A percentile compares a stretch with the other conserved stretches of the same genome.
These are phyloP conservation scores for Callipepla californica DNA, from an alignment of 2,113 vertebrate species.

Conservation along the genomic window DNA sequence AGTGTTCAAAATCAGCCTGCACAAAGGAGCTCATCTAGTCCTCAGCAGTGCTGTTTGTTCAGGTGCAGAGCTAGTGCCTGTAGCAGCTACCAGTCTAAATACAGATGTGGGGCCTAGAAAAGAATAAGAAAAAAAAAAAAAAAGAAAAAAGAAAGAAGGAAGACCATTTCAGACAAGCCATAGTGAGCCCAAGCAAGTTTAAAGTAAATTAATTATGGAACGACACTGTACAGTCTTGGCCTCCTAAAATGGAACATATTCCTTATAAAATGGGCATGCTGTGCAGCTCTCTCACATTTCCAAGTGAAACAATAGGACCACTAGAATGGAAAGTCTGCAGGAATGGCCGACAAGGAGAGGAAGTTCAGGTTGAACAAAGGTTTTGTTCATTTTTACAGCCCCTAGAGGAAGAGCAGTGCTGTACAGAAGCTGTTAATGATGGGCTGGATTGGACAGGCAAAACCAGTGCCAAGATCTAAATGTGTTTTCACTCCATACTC, in stretches of 20 bases:
- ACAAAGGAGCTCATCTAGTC: conserved; percentile 42
- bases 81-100: not conserved
- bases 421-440: conserved; percentile 84
- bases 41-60: conserved; percentile 49
- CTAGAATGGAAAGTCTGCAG: conserved; percentile 69
- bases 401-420: conserved; percentile 76
- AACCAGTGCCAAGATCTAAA: conserved; percentile 78
- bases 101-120: not conserved
- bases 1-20: not conserved
- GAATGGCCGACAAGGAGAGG: conserved; percentile 71
- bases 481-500: conserved; percentile 79
- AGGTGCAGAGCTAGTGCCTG: conserved; percentile 50
- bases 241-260: conserved; percentile 41
- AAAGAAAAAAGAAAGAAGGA: not conserved
- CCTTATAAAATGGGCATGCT: conserved; percentile 49
- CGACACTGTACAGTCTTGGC: conserved; percentile 70
- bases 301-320: conserved; percentile 64
- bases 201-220: conserved; percentile 74
- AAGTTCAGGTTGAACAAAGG: conserved; percentile 80
- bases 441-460: conserved; percentile 70
- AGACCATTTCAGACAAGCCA: conserved; percentile 12
- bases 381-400: conserved; percentile 78
- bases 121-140: fast-evolving
- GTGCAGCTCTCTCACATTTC: conserved; percentile 44
- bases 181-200: conserved; percentile 21